A percentile compares a stretch with the other conserved stretches of the same genome.
phyloP scores from a whole-genome alignment of 2,888 invertebrate genomes.

The Eupithecia exiguata region DNA sequence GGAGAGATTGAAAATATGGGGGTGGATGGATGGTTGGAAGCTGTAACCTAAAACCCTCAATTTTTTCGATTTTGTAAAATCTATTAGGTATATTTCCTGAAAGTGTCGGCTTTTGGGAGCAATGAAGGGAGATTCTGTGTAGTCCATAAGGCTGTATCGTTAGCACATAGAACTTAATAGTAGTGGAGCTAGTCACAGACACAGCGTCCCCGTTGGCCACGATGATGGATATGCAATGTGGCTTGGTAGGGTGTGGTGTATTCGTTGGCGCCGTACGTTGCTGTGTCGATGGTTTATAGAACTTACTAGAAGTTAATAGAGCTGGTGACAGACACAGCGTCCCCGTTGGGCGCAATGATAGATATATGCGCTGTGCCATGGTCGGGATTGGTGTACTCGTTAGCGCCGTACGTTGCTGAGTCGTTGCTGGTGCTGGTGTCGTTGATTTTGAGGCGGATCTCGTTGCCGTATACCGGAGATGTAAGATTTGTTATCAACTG shows the following conservation, averaged over 20 bases:
- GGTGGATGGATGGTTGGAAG: too few relatives aligned
- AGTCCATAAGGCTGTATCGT: not conserved
- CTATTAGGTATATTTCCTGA: too few relatives aligned
- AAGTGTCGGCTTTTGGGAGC: too few relatives aligned
- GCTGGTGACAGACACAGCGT: constrained; percentile 96
- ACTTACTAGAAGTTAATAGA: constrained; percentile 92
- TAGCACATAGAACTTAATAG: constrained; percentile 76
- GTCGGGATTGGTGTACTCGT: constrained; percentile 82
- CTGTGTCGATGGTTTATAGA: not conserved
- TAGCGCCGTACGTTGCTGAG: constrained; percentile 87
- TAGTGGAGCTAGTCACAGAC: constrained; percentile 95
- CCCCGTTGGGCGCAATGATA: constrained; percentile 92
- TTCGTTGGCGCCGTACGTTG: not conserved
- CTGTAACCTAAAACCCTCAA: too few relatives aligned
- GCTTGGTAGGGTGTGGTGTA: constrained; percentile 86
- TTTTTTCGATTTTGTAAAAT: too few relatives aligned
- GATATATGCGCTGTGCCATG: constrained; percentile 96
- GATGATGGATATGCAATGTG: constrained; percentile 95
- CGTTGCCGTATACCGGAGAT: constrained; percentile 83
- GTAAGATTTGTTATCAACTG: constrained; percentile 86
- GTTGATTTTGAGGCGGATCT: constrained; percentile 85
- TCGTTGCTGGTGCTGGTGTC: constrained; percentile 86
- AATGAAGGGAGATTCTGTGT: too few relatives aligned
- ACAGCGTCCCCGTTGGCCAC: constrained; percentile 96
- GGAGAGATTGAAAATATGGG: too few relatives aligned